Conservation (phyloP, 2,888 invertebrate species). For the Archips crataeganus region DNA sequence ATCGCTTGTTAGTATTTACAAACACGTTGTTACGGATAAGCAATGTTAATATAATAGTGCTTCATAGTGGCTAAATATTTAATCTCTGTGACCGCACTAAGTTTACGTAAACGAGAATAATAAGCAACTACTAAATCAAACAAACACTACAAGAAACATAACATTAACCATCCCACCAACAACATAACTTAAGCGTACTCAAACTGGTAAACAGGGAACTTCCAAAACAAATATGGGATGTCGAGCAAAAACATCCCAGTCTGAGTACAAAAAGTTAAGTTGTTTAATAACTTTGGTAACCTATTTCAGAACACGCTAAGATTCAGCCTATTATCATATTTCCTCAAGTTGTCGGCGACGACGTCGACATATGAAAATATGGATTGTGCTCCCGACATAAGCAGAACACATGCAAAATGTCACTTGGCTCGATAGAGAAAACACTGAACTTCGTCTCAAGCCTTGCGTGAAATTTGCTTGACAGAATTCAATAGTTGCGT, state of each 20-base stretch:
- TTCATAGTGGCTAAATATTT: no score
- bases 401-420: constrained; percentile 13
- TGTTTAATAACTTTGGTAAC: constrained; percentile 19
- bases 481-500: constrained; percentile 15
- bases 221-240: constrained; percentile 14
- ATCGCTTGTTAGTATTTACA: no score
- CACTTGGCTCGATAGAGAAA: constrained; percentile 6
- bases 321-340: constrained; percentile 47
- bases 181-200: constrained; percentile 15
- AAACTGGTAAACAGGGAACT: constrained; percentile 2
- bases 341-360: constrained; percentile 23
- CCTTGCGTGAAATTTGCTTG: constrained; percentile 15
- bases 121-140: constrained; percentile 2
- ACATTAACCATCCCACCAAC: neutral
- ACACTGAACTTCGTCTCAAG: neutral
- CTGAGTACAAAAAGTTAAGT: constrained; percentile 22
- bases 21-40: no score
- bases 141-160: neutral
- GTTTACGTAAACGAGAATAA: neutral
- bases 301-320: constrained; percentile 16
- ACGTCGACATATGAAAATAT: neutral
- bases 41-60: no score
- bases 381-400: constrained; percentile 1
- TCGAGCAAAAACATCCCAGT: constrained; percentile 6
- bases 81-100: no score